These are phyloP conservation scores for Heliconius hewitsoni DNA, from an alignment of 1,140 invertebrate genomes.

Conservation along the genomic window DNA sequence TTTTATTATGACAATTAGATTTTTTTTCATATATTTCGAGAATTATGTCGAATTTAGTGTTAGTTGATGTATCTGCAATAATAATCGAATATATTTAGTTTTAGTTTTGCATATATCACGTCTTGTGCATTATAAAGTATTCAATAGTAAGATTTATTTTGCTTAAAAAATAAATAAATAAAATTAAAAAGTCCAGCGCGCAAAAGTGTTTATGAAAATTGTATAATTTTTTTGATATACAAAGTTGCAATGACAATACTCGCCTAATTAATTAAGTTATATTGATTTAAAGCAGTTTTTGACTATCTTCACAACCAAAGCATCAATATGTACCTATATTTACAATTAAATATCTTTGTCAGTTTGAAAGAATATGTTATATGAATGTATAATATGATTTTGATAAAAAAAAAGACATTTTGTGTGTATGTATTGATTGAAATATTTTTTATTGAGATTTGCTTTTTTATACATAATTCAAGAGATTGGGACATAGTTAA, in stretches of 20 bases:
- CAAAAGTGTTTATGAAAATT: constrained; percentile 2
- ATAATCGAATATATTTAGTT: constrained; percentile 8
- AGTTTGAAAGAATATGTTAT: neutral
- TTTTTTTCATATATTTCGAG: constrained; percentile 18
- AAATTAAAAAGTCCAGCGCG: constrained; percentile 1
- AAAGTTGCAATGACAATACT: constrained; percentile 9
- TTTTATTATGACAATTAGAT: constrained; percentile 9
- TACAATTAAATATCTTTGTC: neutral
- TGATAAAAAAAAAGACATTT: neutral
- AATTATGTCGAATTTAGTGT: constrained; percentile 10
- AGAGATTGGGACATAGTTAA: neutral
- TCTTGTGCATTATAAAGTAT: neutral
- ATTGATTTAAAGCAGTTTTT: neutral
- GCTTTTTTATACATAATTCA: neutral
- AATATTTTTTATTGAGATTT: neutral
- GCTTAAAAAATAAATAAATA: neutral
- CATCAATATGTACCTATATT: neutral
- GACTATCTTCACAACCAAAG: no score
- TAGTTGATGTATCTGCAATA: constrained; percentile 26
- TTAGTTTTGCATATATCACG: neutral
- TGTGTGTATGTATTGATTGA: neutral
- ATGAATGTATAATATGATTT: neutral
- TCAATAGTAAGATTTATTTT: neutral
- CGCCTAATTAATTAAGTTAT: constrained; percentile 11
- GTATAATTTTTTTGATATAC: neutral